Percentiles rank a stretch among this genome's conserved stretches.
These are phyloP conservation scores for Molanna angustata DNA, from an alignment of 2,888 invertebrate genomes.

Conservation along the genomic window DNA sequence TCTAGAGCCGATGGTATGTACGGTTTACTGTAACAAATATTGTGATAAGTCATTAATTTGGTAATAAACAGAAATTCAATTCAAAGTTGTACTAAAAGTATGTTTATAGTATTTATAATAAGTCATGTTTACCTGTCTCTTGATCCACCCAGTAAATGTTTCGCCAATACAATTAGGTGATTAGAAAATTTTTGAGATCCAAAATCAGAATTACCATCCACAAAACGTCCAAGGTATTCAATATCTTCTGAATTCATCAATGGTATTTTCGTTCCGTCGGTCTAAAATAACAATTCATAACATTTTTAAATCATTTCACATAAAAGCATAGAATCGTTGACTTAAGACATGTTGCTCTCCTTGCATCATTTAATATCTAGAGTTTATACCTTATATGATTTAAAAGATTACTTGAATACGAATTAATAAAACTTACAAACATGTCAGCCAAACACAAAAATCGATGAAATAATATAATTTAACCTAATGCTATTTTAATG, in stretches of 20 bases:
- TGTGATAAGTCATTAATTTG: no score
- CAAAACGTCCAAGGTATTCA: conserved; percentile 61
- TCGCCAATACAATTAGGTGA: conserved; percentile 55
- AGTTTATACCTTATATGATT: no score
- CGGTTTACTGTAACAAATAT: conserved; percentile 43
- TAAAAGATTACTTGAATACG: no score
- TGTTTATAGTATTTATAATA: conserved; percentile 35
- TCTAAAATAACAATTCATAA: conserved; percentile 36
- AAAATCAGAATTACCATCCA: conserved; percentile 64
- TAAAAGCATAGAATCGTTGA: no score
- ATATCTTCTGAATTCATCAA: conserved; percentile 61
- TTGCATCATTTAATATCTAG: no score
- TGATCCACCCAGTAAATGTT: conserved; percentile 44
- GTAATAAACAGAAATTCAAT: neutral
- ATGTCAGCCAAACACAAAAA: no score
- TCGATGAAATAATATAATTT: neutral
- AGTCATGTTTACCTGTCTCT: conserved; percentile 38
- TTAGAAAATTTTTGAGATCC: conserved; percentile 46
- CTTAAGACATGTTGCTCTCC: no score
- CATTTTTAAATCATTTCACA: no score
- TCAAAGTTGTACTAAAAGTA: neutral
- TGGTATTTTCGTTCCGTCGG: conserved; percentile 53
- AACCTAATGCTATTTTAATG: neutral
- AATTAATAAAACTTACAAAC: no score
- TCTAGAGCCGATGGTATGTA: conserved; percentile 59